Evolutionary conservation across 2,888 invertebrate genomes (phyloP).

Genomic region (Pycnomerus fuliginosus): DNA sequence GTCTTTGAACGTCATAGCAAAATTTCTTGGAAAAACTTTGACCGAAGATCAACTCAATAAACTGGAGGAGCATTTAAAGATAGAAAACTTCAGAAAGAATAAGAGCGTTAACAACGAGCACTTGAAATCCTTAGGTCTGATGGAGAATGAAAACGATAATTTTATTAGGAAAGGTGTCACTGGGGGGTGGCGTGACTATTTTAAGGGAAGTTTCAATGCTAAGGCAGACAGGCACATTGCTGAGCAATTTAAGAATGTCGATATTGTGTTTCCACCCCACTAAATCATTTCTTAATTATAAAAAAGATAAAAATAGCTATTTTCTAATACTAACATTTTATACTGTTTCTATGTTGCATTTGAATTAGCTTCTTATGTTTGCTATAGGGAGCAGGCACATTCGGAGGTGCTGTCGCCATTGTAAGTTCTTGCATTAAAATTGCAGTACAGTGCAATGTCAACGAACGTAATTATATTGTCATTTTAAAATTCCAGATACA

Average conservation of each 20-base stretch:
- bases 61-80: constrained; percentile 70
- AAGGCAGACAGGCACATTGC: constrained; percentile 4
- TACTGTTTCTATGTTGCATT: too few relatives aligned
- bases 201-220: not conserved
- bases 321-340: too few relatives aligned
- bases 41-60: constrained; percentile 59
- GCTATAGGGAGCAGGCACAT: too few relatives aligned
- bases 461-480: too few relatives aligned
- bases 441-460: too few relatives aligned
- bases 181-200: constrained; percentile 4
- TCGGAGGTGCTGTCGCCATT: too few relatives aligned
- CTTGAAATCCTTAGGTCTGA: constrained; percentile 62
- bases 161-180: constrained; percentile 1
- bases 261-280: not conserved
- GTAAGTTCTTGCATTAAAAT: too few relatives aligned
- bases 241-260: not conserved
- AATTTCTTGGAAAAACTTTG: constrained; percentile 61
- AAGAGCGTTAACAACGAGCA: constrained; percentile 72
- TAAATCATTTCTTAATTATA: too few relatives aligned
- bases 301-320: too few relatives aligned
- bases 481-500: too few relatives aligned
- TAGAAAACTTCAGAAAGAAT: constrained; percentile 80
- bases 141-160: constrained; percentile 27
- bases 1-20: constrained; percentile 58
- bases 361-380: too few relatives aligned